Conservation (phyloP, 1,140 invertebrate genomes). For the Panonychus citri region DNA sequence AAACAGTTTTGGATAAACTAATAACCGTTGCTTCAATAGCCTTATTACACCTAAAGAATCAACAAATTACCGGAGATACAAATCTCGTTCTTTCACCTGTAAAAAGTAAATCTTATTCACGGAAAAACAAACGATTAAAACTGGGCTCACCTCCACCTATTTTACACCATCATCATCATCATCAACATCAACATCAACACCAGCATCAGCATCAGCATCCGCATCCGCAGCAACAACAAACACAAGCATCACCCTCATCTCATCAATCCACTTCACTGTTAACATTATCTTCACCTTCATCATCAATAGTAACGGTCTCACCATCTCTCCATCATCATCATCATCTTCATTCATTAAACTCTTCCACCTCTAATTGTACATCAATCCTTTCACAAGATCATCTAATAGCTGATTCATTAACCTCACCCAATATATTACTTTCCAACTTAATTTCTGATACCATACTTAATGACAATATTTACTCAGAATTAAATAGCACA, state of each 20-base stretch:
- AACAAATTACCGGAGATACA: neutral
- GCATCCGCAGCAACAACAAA: neutral
- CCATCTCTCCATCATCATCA: neutral
- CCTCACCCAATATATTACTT: no score
- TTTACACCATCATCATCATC: neutral
- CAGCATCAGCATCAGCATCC: neutral
- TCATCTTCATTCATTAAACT: no score
- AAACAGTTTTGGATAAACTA: conserved; percentile 1
- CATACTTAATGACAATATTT: neutral
- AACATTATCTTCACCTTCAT: neutral
- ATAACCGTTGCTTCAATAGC: conserved; percentile 5
- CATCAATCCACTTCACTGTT: neutral
- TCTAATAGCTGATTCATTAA: no score
- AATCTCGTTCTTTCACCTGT: neutral
- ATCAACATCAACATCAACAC: neutral
- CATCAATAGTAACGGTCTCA: neutral
- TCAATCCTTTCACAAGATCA: no score
- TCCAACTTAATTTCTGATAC: neutral
- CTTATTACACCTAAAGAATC: conserved; percentile 1
- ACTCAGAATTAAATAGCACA: neutral
- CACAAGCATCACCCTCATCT: neutral
- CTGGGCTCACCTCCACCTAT: neutral
- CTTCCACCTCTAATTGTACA: no score
- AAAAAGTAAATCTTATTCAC: neutral
- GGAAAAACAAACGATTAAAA: neutral